phyloP scores from a whole-genome alignment of 1,140 invertebrate genomes.

The Tetraneura akinire region DNA sequence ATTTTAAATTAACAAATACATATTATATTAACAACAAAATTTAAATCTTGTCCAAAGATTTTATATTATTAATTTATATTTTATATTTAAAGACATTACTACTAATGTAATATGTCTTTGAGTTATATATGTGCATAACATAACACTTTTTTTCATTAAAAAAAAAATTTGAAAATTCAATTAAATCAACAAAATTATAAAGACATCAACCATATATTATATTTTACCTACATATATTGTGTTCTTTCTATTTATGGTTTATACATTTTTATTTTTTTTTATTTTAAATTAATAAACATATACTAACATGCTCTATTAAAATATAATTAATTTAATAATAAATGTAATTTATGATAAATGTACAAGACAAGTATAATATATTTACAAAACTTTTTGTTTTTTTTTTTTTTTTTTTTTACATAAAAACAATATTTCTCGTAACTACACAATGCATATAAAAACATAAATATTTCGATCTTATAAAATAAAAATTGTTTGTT shows the following conservation, averaged over 20 bases:
- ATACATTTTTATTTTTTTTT: slow-evolving; percentile 38
- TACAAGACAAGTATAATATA: slow-evolving; percentile 45
- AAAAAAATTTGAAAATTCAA: background rate
- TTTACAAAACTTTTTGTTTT: slow-evolving; percentile 32
- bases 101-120: too few species aligned
- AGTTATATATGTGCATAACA: too few species aligned
- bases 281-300: slow-evolving; percentile 22
- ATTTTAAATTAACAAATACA: too few species aligned
- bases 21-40: too few species aligned
- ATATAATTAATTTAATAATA: slow-evolving; percentile 36
- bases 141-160: too few species aligned
- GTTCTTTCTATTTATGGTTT: slow-evolving; percentile 11
- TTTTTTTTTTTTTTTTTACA: slow-evolving; percentile 26
- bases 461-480: background rate
- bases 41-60: too few species aligned
- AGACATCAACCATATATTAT: slow-evolving; percentile 30
- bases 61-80: too few species aligned
- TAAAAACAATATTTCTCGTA: slow-evolving; percentile 39
- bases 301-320: slow-evolving; percentile 42
- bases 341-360: slow-evolving; percentile 47
- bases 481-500: slow-evolving; percentile 22
- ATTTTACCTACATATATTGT: slow-evolving; percentile 36
- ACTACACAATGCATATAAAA: slow-evolving; percentile 3
- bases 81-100: too few species aligned
- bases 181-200: slow-evolving; percentile 11